A percentile compares a stretch with the other conserved stretches of the same genome.
Evolutionary conservation across 2,888 invertebrate species (phyloP).

Genomic region (Andrena hattorfiana): DNA sequence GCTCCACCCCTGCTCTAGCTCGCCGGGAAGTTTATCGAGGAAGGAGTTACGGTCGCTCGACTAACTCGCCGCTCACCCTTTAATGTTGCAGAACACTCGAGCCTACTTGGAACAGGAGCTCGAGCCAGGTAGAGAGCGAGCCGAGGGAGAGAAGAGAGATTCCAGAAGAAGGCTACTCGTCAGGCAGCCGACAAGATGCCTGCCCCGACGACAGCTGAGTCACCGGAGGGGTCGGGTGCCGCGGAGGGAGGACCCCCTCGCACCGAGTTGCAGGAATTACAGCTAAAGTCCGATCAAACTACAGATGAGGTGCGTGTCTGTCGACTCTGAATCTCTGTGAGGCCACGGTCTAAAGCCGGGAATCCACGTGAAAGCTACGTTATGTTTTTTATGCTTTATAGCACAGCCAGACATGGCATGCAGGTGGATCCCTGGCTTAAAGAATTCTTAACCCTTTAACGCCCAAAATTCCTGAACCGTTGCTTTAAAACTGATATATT

Average conservation of each 20-base stretch:
- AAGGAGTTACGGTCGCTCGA: not conserved
- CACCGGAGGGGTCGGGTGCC: slow-evolving; percentile 86
- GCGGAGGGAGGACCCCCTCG: slow-evolving; percentile 90
- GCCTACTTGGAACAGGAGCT: slow-evolving; percentile 7
- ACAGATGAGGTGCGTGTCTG: slow-evolving; percentile 93
- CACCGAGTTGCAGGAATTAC: slow-evolving; percentile 95
- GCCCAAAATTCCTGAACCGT: no score
- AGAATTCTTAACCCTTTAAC: no score
- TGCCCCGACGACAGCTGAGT: slow-evolving; percentile 85
- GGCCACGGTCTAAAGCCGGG: no score
- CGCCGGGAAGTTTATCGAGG: not conserved
- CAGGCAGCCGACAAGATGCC: slow-evolving; percentile 80
- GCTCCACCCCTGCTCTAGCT: not conserved
- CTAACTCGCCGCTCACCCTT: slow-evolving; percentile 15
- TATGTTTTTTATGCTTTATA: no score
- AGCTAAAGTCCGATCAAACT: slow-evolving; percentile 92
- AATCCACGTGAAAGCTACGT: no score
- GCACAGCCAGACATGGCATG: no score
- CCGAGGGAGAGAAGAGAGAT: slow-evolving; percentile 14
- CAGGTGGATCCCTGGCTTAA: no score
- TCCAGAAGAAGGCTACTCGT: slow-evolving; percentile 30
- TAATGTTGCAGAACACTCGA: slow-evolving; percentile 41
- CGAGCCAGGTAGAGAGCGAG: slow-evolving; percentile 7
- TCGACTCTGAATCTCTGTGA: no score
- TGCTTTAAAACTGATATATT: no score